Conservation (phyloP, 1,140 invertebrate genomes). For the Calliopsis andreniformis region DNA sequence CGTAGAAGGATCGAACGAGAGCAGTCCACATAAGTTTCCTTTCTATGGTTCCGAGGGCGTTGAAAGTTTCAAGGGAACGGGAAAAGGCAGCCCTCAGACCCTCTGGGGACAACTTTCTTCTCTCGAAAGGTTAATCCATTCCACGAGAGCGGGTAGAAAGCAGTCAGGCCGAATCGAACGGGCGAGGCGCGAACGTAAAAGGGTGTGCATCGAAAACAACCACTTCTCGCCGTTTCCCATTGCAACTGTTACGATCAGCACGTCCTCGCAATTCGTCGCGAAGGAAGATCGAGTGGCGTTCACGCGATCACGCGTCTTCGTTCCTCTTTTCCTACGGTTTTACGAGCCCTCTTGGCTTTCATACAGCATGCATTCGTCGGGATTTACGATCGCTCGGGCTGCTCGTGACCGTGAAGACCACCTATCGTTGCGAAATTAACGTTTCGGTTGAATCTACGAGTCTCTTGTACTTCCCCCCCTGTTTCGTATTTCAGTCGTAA, state of each 20-base stretch:
- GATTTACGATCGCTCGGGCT: slow-evolving; percentile 21
- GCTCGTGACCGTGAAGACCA: background rate
- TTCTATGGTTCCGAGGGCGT: no score
- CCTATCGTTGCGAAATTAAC: background rate
- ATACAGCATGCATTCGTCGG: background rate
- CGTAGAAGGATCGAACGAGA: no score
- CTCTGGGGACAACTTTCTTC: background rate
- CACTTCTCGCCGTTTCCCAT: background rate
- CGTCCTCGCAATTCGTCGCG: background rate
- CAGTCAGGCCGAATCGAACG: background rate
- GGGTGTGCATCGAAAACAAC: slow-evolving; percentile 27
- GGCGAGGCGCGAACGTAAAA: background rate
- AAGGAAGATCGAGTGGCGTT: background rate
- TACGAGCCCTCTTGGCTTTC: background rate
- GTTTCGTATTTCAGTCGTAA: no score
- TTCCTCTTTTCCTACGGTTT: background rate
- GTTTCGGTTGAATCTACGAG: background rate
- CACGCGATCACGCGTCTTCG: background rate
- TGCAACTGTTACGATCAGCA: slow-evolving; percentile 9
- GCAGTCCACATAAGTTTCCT: no score
- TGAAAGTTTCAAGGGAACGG: no score
- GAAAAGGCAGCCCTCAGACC: background rate
- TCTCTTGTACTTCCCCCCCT: no score
- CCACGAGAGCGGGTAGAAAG: no score
- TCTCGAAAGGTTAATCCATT: background rate